Percentiles rank a stretch among this genome's conserved stretches.
These are phyloP conservation scores for Protonemura montana DNA, from an alignment of 2,888 invertebrate genomes.

Conservation along the genomic window DNA sequence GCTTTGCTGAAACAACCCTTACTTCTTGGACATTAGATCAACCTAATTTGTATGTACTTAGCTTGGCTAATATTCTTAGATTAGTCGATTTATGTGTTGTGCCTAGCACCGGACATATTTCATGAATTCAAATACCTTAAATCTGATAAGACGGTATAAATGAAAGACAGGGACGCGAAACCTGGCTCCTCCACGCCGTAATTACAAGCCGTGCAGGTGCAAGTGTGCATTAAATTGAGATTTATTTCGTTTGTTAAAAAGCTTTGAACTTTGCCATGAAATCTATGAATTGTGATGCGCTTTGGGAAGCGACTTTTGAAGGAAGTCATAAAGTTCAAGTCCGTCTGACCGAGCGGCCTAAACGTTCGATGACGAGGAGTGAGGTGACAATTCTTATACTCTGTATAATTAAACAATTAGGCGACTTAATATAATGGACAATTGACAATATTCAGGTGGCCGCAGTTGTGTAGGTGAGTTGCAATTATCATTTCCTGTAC, in stretches of 20 bases:
- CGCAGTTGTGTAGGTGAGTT: too few relatives aligned
- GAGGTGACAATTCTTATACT: too few relatives aligned
- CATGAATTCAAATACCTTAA: neutral
- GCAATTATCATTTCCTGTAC: neutral
- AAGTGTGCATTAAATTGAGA: neutral
- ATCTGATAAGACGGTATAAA: neutral
- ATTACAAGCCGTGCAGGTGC: neutral
- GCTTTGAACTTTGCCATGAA: neutral
- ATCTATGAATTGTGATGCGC: neutral
- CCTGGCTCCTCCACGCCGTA: neutral
- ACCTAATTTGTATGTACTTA: conserved; percentile 7
- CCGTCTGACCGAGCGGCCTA: too few relatives aligned
- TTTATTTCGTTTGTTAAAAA: neutral
- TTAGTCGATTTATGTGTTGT: neutral
- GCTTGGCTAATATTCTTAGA: neutral
- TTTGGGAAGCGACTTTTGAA: neutral
- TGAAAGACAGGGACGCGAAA: neutral
- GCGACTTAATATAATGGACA: neutral
- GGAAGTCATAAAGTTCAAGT: neutral
- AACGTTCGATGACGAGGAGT: too few relatives aligned
- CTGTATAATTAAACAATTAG: conserved; percentile 32
- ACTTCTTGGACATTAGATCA: neutral
- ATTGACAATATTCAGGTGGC: too few relatives aligned
- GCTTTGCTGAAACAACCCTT: neutral
- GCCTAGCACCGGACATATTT: neutral